Evolutionary conservation across 2,797 vertebrate species (phyloP).

Genomic region (Lagocephalus sceleratus): DNA sequence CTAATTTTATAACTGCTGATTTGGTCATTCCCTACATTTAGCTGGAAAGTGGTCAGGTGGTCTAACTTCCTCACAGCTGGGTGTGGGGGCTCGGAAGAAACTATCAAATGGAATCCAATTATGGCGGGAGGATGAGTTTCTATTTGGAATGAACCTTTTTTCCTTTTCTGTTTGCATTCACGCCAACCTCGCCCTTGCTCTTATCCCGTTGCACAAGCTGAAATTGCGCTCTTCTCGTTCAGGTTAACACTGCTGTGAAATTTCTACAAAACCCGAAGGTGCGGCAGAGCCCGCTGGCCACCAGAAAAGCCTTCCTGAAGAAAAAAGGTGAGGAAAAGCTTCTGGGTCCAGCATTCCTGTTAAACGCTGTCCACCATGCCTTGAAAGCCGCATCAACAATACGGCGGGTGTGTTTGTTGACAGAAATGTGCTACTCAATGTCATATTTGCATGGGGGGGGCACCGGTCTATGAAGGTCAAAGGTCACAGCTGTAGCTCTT

Average conservation of each 20-base stretch:
- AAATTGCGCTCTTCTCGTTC: slow-evolving; percentile 38
- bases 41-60: slow-evolving; percentile 82
- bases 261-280: slow-evolving; percentile 96
- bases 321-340: slow-evolving; percentile 88
- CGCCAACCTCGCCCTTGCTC: slow-evolving; percentile 36
- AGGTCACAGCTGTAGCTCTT: slow-evolving; percentile 64
- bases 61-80: slow-evolving; percentile 65
- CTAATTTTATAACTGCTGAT: slow-evolving; percentile 88
- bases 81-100: slow-evolving; percentile 63
- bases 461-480: slow-evolving; percentile 57
- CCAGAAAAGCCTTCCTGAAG: slow-evolving; percentile 91
- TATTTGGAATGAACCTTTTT: slow-evolving; percentile 52
- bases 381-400: slow-evolving; percentile 1
- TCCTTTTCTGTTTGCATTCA: slow-evolving; percentile 43
- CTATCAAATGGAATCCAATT: slow-evolving; percentile 67
- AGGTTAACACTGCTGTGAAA: slow-evolving; percentile 94
- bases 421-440: slow-evolving; percentile 21
- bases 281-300: slow-evolving; percentile 87
- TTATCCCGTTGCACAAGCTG: slow-evolving; percentile 45
- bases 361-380: neutral
- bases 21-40: slow-evolving; percentile 82
- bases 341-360: neutral
- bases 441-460: slow-evolving; percentile 20
- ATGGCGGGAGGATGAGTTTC: slow-evolving; percentile 18
- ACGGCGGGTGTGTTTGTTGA: slow-evolving; percentile 27